Base-by-base conservation (phyloP, 2,113 vertebrate genomes). In the Deroptyus accipitrinus region DNA sequence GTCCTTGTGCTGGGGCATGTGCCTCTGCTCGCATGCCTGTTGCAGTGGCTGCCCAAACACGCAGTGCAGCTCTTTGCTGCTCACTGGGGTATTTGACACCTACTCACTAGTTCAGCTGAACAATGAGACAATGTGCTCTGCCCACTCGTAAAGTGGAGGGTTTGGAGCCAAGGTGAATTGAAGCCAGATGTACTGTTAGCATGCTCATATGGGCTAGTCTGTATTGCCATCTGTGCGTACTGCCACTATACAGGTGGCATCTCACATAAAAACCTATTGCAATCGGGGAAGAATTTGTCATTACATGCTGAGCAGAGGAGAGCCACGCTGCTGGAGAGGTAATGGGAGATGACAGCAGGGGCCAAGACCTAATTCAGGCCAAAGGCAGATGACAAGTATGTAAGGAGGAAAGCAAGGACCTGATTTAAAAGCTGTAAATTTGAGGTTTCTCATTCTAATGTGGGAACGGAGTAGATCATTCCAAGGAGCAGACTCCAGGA, bases 171-270 rank as follows among this genome's bases (percentile, higher is more conserved):
- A 19, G 51, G 55, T 15, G 55, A 37, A 44, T 16, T 1, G 0
- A 59, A 82, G 62, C n/a, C 69, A 54, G 46, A 46, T 9, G 0
- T 22, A 4, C 5, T 74, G 63, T 18, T 31, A 54, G 61, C 59
- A 0, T 2, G 25, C 22, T 78, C 0, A 0, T 17, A 4, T 18
- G 37, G n/a, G 66, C 46, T 0, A 0, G 12, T 23, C 20, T 0
- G 0, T 33, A n/a, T n/a, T 23, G 2, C 1, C 5, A 2, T 52
- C 31, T 11, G 23, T 13, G 30, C 6, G 0, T 24, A 9, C 13
- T 54, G 62, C n/a, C 1, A 1, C 44, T 33, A 16, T 0, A 0
- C 18, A 24, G 18, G 1, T 8, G 33, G 62, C 41, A 49, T 46
- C 1, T 28, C 18, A 7, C 0, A 1, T 25, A 35, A 54, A 77